These are phyloP conservation scores for Scrobipalpa costella DNA, from an alignment of 2,888 invertebrate species.

Conservation along the genomic window DNA sequence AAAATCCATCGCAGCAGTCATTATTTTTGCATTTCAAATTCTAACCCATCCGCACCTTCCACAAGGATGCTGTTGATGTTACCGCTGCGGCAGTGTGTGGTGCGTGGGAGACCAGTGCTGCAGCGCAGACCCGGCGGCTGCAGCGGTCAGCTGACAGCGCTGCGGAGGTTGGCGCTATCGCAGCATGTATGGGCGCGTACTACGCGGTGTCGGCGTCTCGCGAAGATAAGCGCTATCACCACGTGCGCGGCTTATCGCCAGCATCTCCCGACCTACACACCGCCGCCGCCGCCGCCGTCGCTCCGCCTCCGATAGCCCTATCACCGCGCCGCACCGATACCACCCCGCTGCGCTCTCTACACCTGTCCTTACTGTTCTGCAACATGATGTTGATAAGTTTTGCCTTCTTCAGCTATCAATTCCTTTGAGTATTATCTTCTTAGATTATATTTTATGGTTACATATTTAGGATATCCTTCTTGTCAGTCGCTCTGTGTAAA, in stretches of 20 bases:
- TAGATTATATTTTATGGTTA: too few relatives aligned
- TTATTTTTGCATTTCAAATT: too few relatives aligned
- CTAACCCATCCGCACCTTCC: too few relatives aligned
- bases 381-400: too few relatives aligned
- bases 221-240: slow-evolving; percentile 39
- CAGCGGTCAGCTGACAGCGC: slow-evolving; percentile 30
- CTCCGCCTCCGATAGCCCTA: slow-evolving; percentile 20
- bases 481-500: too few relatives aligned
- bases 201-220: slow-evolving; percentile 27
- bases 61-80: neutral
- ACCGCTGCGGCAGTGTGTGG: slow-evolving; percentile 25
- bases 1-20: too few relatives aligned
- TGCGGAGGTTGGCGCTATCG: slow-evolving; percentile 38
- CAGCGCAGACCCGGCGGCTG: slow-evolving; percentile 30
- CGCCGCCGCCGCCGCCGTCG: slow-evolving; percentile 11
- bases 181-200: slow-evolving; percentile 39
- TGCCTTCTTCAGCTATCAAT: too few relatives aligned
- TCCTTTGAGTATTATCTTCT: too few relatives aligned
- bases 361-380: slow-evolving; percentile 2
- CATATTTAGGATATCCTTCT: too few relatives aligned
- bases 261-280: slow-evolving; percentile 32
- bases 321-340: slow-evolving; percentile 13
- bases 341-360: neutral
- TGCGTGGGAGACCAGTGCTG: slow-evolving; percentile 23
- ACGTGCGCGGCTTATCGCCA: slow-evolving; percentile 37